Percentiles rank a stretch among this genome's conserved stretches.
phyloP scores from a whole-genome alignment of 2,113 vertebrate genomes.

The Callopanchax toddi region DNA sequence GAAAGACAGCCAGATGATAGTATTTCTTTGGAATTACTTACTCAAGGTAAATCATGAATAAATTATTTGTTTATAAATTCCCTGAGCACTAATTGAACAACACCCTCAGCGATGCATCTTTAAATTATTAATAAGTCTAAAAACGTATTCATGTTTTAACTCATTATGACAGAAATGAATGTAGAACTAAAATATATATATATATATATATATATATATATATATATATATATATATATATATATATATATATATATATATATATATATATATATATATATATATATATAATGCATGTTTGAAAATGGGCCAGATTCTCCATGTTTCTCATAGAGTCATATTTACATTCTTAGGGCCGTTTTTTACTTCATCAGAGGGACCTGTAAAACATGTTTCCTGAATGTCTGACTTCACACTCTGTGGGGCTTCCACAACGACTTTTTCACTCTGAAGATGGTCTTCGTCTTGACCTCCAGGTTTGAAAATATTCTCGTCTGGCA shows the following conservation, averaged over 20 bases:
- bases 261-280: too few species aligned
- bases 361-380: constrained; percentile 5
- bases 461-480: constrained; percentile 10
- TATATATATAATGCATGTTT: too few species aligned
- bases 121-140: not conserved
- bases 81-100: constrained; percentile 30
- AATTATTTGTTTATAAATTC: constrained; percentile 10
- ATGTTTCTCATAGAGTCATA: not conserved
- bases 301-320: too few species aligned
- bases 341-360: constrained; percentile 29
- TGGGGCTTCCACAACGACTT: constrained; percentile 37
- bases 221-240: too few species aligned
- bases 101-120: not conserved
- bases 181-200: too few species aligned
- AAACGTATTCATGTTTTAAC: not conserved
- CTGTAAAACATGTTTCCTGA: constrained; percentile 16
- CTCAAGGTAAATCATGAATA: constrained; percentile 22
- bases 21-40: constrained; percentile 21
- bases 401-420: constrained; percentile 65
- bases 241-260: too few species aligned
- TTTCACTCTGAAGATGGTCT: constrained; percentile 14
- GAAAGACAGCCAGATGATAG: constrained; percentile 21
- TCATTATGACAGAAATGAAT: not conserved
- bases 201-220: too few species aligned
- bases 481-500: constrained; percentile 57